A percentile compares a stretch with the other conserved stretches of the same genome.
These are phyloP conservation scores for Oasisia sp. DNA, from an alignment of 2,888 invertebrate genomes.

Conservation along the genomic window DNA sequence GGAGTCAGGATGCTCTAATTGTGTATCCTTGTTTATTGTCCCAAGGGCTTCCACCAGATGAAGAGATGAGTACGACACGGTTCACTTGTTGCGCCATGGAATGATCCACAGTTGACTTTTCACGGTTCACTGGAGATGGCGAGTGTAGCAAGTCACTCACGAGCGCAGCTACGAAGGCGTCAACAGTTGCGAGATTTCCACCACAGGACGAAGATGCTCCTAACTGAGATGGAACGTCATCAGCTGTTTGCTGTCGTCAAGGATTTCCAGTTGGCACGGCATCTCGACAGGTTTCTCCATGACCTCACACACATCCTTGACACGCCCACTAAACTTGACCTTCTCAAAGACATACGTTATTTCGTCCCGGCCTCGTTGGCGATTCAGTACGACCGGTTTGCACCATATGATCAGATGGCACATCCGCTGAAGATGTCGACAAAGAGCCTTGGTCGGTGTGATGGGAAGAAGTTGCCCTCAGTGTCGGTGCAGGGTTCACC, in stretches of 20 bases:
- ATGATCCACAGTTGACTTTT: neutral
- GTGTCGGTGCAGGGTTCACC: neutral
- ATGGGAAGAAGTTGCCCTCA: neutral
- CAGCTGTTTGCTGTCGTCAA: conserved; percentile 49
- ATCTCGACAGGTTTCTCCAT: conserved; percentile 43
- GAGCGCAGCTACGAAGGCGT: conserved; percentile 22
- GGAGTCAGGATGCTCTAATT: too few relatives aligned
- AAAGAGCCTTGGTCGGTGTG: neutral
- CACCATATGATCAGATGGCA: conserved; percentile 44
- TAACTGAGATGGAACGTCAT: conserved; percentile 45
- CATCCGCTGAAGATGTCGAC: conserved; percentile 30
- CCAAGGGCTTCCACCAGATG: too few relatives aligned
- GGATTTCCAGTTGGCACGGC: conserved; percentile 36
- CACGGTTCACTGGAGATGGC: neutral
- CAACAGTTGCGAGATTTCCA: conserved; percentile 37
- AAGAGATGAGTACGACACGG: too few relatives aligned
- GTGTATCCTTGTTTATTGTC: too few relatives aligned
- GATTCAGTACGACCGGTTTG: conserved; percentile 41
- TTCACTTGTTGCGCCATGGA: too few relatives aligned
- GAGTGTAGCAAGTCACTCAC: neutral
- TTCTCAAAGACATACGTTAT: conserved; percentile 49
- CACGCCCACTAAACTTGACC: conserved; percentile 51
- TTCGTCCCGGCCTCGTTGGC: conserved; percentile 44
- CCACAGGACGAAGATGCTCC: conserved; percentile 33
- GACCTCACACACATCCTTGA: conserved; percentile 47